Base-by-base conservation (phyloP, 2,113 vertebrate species). In the Axis porcinus region DNA sequence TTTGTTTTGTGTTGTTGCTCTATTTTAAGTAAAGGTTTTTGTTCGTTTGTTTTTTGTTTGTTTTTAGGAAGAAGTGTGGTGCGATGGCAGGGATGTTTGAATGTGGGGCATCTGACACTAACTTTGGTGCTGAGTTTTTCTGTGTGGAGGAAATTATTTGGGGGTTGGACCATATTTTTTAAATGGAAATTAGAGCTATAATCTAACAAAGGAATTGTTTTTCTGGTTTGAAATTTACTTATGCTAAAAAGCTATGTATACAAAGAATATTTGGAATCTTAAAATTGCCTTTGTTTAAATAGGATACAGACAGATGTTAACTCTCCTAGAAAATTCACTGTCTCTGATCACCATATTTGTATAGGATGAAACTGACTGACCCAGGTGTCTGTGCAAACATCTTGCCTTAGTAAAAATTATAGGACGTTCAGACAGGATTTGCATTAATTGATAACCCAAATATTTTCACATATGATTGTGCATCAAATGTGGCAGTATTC, bases 11-110 rank as follows among this genome's bases (percentile, higher is more conserved):
- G 52, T 62, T 92, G 58, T 93, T 70, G 33, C 45, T 91, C 86
- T 95, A 40, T 85, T 97, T 95, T 79, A 88, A 92, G 89, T 10
- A 47, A 78, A 57, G 19, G n/a, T 85, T 87, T 92, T 45, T 36
- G 8, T 36, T 12, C 36, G 9, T n/a, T 67, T 64, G 2, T 21
- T 70, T 40, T 36, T 67, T 64, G 4, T 21, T 70, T 40, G n/a
- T 23, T 74, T 81, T 87, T 90, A 81, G 52, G 33, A 95, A 92
- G 87, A 95, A 50, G 13, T 23, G 76, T 82, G 50, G 12, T 50
- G 43, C 25, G 47, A 84, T 89, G 14, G 19, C 19, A 6, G 23
- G 21, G 16, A 52, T 60, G 43, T 82, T 93, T 67, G 43, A 55
- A 52, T 96, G 25, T 55, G 43, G 54, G 33, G 1, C 54, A 82